These are phyloP conservation scores for Phalacrocorax pelagicus DNA, from an alignment of 2,113 vertebrate species.

Conservation along the genomic window DNA sequence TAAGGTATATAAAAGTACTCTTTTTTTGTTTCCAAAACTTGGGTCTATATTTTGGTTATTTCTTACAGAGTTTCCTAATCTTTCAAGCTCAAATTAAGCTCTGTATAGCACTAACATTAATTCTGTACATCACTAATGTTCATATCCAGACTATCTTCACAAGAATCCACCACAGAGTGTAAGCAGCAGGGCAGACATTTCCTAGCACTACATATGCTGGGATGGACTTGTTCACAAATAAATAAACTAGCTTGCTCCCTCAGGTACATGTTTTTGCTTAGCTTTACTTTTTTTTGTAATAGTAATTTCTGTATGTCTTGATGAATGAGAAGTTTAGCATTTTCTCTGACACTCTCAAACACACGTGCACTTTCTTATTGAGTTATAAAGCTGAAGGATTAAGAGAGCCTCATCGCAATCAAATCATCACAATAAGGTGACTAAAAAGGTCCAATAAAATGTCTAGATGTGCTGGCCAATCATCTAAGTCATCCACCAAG, in stretches of 20 bases:
- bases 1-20: background rate
- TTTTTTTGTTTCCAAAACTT: background rate
- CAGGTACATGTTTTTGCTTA: background rate
- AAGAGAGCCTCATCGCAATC: background rate
- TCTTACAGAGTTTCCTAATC: background rate
- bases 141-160: background rate
- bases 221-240: background rate
- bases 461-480: background rate
- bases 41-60: background rate
- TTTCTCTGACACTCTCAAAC: background rate
- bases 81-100: background rate
- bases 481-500: background rate
- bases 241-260: background rate
- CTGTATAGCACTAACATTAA: background rate
- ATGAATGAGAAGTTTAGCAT: background rate
- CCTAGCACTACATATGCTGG: background rate
- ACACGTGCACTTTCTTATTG: background rate
- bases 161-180: background rate
- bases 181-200: background rate
- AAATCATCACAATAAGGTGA: background rate
- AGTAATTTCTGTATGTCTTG: background rate
- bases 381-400: background rate
- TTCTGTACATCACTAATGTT: background rate
- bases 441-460: constrained; percentile 5
- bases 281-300: background rate